Conservation (phyloP, 2,888 invertebrate species). For the Drosophila bunnanda region DNA sequence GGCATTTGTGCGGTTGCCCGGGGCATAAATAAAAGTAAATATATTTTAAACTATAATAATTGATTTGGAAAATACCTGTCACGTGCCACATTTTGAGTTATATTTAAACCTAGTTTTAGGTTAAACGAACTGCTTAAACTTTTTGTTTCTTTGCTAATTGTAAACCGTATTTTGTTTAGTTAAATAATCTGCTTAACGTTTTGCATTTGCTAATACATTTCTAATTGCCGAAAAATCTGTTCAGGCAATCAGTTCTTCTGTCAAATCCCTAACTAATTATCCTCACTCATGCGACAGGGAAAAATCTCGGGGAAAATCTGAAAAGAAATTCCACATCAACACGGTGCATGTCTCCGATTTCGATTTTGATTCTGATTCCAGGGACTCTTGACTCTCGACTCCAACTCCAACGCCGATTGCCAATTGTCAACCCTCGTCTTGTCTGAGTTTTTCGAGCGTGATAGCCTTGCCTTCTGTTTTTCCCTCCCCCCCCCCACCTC, state of each 20-base stretch:
- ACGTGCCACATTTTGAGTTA: not conserved
- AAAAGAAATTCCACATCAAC: conserved; percentile 27
- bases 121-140: too few species aligned
- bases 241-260: not conserved
- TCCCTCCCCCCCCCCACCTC: not conserved
- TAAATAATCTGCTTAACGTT: too few species aligned
- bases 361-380: conserved; percentile 7
- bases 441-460: conserved; percentile 16
- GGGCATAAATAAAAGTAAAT: not conserved
- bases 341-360: conserved; percentile 29
- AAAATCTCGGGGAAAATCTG: conserved; percentile 17
- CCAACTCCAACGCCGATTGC: not conserved
- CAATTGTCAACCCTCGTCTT: conserved; percentile 45
- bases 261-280: conserved; percentile 28
- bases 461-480: conserved; percentile 14
- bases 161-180: too few species aligned
- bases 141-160: too few species aligned
- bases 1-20: conserved; percentile 1
- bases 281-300: conserved; percentile 11
- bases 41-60: not conserved
- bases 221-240: not conserved
- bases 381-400: not conserved
- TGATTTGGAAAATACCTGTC: not conserved
- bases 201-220: not conserved
- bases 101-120: not conserved